Evolutionary conservation across 2,797 vertebrate genomes (phyloP).

Genomic region (Myioborus miniatus): DNA sequence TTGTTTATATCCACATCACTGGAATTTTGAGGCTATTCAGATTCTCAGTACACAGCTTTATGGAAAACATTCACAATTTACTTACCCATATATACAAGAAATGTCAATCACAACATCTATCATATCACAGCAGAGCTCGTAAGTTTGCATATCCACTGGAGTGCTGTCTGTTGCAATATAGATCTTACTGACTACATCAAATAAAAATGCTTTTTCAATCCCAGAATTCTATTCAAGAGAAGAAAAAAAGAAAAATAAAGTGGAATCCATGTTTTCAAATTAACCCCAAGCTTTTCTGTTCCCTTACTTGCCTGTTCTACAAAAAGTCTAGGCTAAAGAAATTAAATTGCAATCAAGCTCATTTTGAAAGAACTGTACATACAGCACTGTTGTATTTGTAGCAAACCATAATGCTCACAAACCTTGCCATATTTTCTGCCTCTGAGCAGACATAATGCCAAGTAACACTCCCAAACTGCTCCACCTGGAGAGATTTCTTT

Average conservation of each 20-base stretch:
- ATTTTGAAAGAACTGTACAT: neutral
- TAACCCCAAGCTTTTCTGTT: neutral
- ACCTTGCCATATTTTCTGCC: neutral
- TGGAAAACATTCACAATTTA: neutral
- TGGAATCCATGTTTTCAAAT: neutral
- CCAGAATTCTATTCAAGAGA: slow-evolving; percentile 81
- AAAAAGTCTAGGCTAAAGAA: neutral
- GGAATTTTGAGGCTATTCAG: neutral
- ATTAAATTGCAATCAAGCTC: neutral
- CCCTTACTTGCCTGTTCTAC: neutral
- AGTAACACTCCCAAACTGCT: neutral
- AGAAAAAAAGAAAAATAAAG: slow-evolving; percentile 28
- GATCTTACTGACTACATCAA: slow-evolving; percentile 95
- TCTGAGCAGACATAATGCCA: neutral
- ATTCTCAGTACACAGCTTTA: neutral
- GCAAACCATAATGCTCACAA: neutral
- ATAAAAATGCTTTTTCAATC: slow-evolving; percentile 92
- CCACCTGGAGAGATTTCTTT: neutral
- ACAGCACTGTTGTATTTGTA: neutral
- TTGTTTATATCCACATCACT: neutral
- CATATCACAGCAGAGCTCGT: slow-evolving; percentile 94
- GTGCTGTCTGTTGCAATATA: slow-evolving; percentile 92
- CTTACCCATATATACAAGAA: slow-evolving; percentile 94
- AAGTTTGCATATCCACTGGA: slow-evolving; percentile 93
- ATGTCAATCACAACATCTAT: slow-evolving; percentile 94